Evolutionary conservation across 2,888 invertebrate genomes (phyloP), one percentile per base, ranked within the genome.

Genomic region (Allophyes oxyacanthae): DNA sequence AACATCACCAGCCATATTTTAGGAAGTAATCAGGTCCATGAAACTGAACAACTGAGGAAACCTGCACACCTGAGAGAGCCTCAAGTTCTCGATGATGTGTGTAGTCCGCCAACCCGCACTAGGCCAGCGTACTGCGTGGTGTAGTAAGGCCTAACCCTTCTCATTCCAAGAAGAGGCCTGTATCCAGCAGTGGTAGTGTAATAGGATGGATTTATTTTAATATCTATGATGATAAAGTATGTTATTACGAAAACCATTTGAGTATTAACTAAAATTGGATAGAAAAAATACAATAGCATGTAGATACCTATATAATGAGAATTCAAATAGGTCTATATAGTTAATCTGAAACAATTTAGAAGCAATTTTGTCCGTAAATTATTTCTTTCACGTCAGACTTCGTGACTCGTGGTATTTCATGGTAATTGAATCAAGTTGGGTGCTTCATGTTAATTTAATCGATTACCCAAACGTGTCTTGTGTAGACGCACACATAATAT

Each of bases 331-430:
- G 8, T 2, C 5, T 53, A 11, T n/a, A 7, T 38, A 25, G 38
- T 30, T 51, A 56, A 56, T 69, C 34, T 51, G 38, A 44, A 55
- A 45, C 49, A 52, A 68, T 50, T 50, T 53, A 38, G 41, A 42
- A 15, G 43, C 14, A 42, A 55, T 63, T 71, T 43, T 26, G 28
- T n/a, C n/a, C n/a, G n/a, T 20, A 20, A 36, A 42, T 55, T 36
- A 42, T 37, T 51, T 15, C 10, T 42, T 46, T 26, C 32, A 64
- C 30, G 57, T 69, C 41, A 38, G 57, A 48, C 53, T 45, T 58
- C 54, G 56, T 71, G 69, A 71, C 55, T 61, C 30, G 60, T 41
- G 13, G 14, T 62, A 62, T 74, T 74, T 53, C 62, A 70, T 65
- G 66, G 38, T 74, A 70, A 65, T 70, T 43, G 25, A 65, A 59